A percentile compares a stretch with the other conserved stretches of the same genome.
These are phyloP conservation scores for Capra hircus DNA, from an alignment of 2,113 vertebrate genomes.

Conservation along the genomic window DNA sequence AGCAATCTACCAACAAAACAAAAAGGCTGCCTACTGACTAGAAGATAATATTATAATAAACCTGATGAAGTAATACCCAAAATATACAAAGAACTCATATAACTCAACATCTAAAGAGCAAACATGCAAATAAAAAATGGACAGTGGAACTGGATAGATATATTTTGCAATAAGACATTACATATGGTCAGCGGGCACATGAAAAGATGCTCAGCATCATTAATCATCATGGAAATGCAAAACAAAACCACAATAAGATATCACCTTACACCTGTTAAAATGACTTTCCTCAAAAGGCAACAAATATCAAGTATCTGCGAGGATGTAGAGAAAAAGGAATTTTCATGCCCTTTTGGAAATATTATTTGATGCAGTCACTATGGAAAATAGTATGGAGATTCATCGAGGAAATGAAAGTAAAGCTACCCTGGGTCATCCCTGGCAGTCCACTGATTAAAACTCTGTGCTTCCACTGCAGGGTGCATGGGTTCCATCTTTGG, in stretches of 20 bases:
- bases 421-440: not conserved
- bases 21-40: not conserved
- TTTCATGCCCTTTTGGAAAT: not conserved
- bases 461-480: not conserved
- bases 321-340: not conserved
- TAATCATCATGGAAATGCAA: not conserved
- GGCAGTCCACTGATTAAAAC: not conserved
- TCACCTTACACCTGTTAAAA: not conserved
- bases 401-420: not conserved
- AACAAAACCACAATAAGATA: not conserved
- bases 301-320: not conserved
- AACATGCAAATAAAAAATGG: not conserved
- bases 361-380: not conserved
- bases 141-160: not conserved
- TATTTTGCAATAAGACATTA: not conserved
- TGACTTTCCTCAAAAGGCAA: not conserved
- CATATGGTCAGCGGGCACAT: not conserved
- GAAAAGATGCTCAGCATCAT: not conserved
- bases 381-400: not conserved
- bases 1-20: not conserved
- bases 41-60: not conserved
- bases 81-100: not conserved
- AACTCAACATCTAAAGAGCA: not conserved
- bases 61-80: not conserved
- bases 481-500: not conserved